Evolutionary conservation across 2,113 vertebrate species (phyloP).

Genomic region (Collichthys lucidus): DNA sequence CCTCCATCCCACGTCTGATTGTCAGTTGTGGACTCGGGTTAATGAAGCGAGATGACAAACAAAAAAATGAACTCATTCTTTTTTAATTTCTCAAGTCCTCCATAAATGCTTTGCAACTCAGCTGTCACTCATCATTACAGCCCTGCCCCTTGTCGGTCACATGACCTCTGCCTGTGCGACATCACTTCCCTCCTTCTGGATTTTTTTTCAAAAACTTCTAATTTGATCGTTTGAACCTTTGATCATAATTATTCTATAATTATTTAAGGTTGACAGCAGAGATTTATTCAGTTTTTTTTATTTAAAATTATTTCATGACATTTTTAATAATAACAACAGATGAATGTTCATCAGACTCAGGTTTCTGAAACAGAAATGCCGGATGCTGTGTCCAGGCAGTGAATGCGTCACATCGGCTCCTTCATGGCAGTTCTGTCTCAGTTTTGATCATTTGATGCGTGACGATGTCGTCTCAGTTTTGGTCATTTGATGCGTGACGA

Average conservation of each 20-base stretch:
- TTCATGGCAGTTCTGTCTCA: background rate
- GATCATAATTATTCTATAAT: background rate
- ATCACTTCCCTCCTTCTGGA: slow-evolving; percentile 30
- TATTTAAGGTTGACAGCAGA: background rate
- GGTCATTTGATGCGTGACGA: no score
- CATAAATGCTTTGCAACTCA: slow-evolving; percentile 53
- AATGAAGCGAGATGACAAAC: background rate
- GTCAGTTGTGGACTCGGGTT: background rate
- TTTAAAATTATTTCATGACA: no score
- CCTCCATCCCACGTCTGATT: rapidly evolving
- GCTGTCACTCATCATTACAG: slow-evolving; percentile 42
- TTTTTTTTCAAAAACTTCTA: slow-evolving; percentile 38
- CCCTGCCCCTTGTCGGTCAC: slow-evolving; percentile 17
- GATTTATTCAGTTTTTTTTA: background rate
- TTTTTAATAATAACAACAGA: background rate
- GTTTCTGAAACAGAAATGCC: slow-evolving; percentile 55
- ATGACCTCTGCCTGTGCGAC: slow-evolving; percentile 56
- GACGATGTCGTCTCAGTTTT: background rate
- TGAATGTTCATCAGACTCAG: background rate
- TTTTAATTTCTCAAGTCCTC: slow-evolving; percentile 39
- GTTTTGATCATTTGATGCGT: rapidly evolving
- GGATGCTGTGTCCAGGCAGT: background rate
- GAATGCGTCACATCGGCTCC: slow-evolving; percentile 29
- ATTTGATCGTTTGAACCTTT: background rate
- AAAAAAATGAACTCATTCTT: slow-evolving; percentile 12